Conservation (phyloP, 2,888 invertebrate genomes). For the Chamaedrilus cognettii region DNA sequence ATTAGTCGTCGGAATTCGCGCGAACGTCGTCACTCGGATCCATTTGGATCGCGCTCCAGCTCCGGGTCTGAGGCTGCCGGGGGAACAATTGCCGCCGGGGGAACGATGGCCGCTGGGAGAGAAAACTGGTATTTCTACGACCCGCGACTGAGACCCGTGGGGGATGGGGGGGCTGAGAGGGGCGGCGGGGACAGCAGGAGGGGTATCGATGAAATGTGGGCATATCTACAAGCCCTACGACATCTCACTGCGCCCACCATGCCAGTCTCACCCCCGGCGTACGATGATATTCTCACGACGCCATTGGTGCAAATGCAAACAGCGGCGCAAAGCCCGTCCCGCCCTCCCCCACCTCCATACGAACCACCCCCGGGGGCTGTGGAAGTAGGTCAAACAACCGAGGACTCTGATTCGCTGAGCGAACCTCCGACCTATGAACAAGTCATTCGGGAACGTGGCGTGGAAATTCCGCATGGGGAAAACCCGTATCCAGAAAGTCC, state of each 20-base stretch:
- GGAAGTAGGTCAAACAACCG: no score
- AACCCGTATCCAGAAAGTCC: neutral
- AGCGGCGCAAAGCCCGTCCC: neutral
- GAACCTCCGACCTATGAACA: neutral
- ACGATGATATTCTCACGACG: no score
- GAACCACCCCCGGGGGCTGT: neutral
- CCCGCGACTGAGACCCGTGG: neutral
- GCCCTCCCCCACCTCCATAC: neutral
- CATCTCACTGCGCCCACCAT: neutral
- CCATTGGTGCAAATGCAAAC: no score
- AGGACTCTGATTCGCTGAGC: neutral
- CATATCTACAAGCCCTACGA: neutral
- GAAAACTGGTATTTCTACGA: constrained; percentile 5
- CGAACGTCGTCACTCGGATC: neutral
- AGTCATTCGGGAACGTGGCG: neutral
- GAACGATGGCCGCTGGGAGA: neutral
- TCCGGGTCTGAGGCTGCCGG: no score
- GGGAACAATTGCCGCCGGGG: no score
- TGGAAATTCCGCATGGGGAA: no score
- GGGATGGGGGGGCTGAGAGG: neutral
- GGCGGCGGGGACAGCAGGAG: neutral
- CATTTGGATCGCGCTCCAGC: constrained; percentile 2
- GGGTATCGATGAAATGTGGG: neutral
- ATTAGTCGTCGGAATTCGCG: no score
- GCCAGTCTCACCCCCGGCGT: neutral